phyloP scores from a whole-genome alignment of 2,888 invertebrate species.

The Stenchaetothrips biformis region DNA sequence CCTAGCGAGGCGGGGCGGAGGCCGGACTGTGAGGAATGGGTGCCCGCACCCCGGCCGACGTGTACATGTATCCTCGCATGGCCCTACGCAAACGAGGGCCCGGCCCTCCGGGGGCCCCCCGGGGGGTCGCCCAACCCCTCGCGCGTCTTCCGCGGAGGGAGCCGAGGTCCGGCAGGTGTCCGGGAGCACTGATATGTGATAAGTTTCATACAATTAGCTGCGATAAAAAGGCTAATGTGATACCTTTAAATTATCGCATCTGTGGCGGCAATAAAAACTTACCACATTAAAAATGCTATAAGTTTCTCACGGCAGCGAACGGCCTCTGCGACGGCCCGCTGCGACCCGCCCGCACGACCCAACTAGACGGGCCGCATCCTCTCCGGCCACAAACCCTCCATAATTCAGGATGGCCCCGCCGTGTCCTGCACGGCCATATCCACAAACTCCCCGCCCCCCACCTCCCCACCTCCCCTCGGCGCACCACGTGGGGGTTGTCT shows the following conservation, averaged over 20 bases:
- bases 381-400: neutral
- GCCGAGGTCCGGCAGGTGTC: neutral
- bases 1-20: neutral
- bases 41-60: neutral
- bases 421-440: neutral
- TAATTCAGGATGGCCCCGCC: neutral
- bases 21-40: slow-evolving; percentile 4
- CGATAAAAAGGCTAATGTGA: too few relatives aligned
- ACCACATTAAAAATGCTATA: too few relatives aligned
- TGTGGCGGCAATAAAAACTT: too few relatives aligned
- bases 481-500: too few relatives aligned
- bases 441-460: neutral
- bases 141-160: neutral
- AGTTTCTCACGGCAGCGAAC: neutral
- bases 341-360: neutral
- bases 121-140: neutral
- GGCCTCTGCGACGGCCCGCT: neutral
- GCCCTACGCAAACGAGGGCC: slow-evolving; percentile 15
- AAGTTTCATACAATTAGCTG: too few relatives aligned
- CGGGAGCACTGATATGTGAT: too few relatives aligned
- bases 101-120: too few relatives aligned
- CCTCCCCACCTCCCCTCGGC: too few relatives aligned
- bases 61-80: slow-evolving; percentile 13
- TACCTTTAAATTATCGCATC: too few relatives aligned
- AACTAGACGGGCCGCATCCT: neutral